phyloP scores from a whole-genome alignment of 2,797 vertebrate genomes.

The Cossypha dichroa region DNA sequence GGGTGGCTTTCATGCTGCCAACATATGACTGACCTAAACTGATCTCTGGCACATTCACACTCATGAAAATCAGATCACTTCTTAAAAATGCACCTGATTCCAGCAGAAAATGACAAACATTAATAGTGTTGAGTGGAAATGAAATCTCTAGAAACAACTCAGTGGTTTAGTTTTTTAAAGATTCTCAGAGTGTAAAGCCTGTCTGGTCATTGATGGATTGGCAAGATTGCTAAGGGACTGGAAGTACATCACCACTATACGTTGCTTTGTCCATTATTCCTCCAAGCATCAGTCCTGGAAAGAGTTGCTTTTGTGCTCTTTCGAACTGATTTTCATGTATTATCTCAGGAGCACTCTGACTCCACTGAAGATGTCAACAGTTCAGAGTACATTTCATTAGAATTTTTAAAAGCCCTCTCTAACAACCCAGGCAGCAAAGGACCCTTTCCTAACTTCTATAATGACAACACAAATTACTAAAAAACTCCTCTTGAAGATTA shows the following conservation, averaged over 20 bases:
- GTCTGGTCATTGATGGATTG: neutral
- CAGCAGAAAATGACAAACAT: neutral
- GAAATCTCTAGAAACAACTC: neutral
- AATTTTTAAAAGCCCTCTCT: neutral
- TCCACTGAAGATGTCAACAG: neutral
- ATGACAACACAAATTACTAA: neutral
- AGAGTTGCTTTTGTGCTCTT: neutral
- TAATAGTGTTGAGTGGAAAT: neutral
- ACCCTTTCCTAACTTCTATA: neutral
- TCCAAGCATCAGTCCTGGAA: neutral
- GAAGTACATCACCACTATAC: neutral
- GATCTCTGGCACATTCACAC: neutral
- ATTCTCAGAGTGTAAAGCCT: neutral
- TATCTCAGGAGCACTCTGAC: neutral
- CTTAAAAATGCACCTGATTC: neutral
- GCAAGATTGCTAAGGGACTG: neutral
- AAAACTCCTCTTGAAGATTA: neutral
- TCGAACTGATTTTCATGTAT: neutral
- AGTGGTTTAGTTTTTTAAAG: neutral
- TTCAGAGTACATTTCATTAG: neutral
- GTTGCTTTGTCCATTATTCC: neutral
- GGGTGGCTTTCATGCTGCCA: neutral
- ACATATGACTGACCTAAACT: neutral
- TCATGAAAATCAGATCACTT: neutral
- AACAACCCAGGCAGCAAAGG: neutral